Evolutionary conservation across 2,113 vertebrate genomes (phyloP).

Genomic region (Euleptes europaea): DNA sequence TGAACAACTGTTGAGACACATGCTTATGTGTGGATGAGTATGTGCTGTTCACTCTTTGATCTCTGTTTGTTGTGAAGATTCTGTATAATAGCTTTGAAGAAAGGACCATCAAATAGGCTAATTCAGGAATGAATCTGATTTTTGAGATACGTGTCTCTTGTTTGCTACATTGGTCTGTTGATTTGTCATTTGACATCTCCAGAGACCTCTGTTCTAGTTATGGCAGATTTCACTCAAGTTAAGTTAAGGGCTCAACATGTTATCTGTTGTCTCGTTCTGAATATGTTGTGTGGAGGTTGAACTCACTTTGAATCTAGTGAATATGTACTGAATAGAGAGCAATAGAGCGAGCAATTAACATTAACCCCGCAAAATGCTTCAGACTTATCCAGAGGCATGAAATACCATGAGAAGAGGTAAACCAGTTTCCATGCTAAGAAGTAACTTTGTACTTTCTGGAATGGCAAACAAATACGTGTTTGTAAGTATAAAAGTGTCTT

Average conservation of each 20-base stretch:
- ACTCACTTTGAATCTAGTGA: background rate
- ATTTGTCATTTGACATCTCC: background rate
- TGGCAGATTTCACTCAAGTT: background rate
- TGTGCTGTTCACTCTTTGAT: background rate
- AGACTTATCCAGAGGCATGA: background rate
- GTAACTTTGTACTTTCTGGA: background rate
- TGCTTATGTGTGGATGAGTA: background rate
- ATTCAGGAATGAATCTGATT: background rate
- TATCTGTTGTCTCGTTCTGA: background rate
- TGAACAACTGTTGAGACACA: background rate
- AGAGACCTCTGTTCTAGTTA: background rate
- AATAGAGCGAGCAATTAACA: background rate
- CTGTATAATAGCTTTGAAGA: background rate
- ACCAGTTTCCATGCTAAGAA: background rate
- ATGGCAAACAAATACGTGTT: background rate
- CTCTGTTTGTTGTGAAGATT: background rate
- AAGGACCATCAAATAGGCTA: background rate
- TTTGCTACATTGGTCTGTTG: background rate
- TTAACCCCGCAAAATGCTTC: background rate
- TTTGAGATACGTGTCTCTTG: background rate
- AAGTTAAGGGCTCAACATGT: background rate
- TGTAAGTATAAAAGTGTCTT: background rate
- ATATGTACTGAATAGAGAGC: background rate
- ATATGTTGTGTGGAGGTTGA: rapidly evolving
- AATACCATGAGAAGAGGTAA: background rate